Evolutionary conservation across 2,113 vertebrate genomes (phyloP).

Genomic region (Athene noctua): DNA sequence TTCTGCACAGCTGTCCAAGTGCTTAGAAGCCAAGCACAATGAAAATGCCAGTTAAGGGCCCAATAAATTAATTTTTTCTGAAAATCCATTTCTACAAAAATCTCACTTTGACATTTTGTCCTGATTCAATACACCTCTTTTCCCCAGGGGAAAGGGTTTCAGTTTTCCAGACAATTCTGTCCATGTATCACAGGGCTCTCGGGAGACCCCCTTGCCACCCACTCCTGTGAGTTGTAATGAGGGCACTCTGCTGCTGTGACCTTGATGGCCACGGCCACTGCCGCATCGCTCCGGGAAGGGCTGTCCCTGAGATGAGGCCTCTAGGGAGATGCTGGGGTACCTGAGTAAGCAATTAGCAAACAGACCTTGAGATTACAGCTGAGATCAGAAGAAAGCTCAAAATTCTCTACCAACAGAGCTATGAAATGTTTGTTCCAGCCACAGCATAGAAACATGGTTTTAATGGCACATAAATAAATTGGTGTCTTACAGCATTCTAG

Average conservation of each 20-base stretch:
- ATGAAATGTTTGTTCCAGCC: background rate
- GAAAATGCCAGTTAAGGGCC: background rate
- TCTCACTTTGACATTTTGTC: background rate
- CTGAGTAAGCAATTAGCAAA: background rate
- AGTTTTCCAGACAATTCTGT: background rate
- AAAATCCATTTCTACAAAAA: slow-evolving; percentile 17
- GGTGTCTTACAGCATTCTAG: background rate
- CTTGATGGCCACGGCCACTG: background rate
- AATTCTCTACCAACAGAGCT: background rate
- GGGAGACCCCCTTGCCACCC: background rate
- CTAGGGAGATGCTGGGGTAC: background rate
- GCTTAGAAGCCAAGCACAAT: background rate
- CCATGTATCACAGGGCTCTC: fast-evolving
- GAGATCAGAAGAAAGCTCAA: background rate
- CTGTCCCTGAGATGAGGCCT: background rate
- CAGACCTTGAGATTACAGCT: background rate
- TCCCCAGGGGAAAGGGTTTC: background rate
- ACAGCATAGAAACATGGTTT: background rate
- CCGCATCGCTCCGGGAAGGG: fast-evolving
- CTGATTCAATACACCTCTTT: background rate
- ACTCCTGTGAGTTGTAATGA: fast-evolving
- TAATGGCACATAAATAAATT: slow-evolving; percentile 8
- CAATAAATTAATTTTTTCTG: slow-evolving; percentile 7
- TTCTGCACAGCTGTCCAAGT: background rate
- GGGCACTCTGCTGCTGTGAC: background rate